Base-by-base conservation (phyloP, 2,113 vertebrate genomes). In the Sciurus niger region DNA sequence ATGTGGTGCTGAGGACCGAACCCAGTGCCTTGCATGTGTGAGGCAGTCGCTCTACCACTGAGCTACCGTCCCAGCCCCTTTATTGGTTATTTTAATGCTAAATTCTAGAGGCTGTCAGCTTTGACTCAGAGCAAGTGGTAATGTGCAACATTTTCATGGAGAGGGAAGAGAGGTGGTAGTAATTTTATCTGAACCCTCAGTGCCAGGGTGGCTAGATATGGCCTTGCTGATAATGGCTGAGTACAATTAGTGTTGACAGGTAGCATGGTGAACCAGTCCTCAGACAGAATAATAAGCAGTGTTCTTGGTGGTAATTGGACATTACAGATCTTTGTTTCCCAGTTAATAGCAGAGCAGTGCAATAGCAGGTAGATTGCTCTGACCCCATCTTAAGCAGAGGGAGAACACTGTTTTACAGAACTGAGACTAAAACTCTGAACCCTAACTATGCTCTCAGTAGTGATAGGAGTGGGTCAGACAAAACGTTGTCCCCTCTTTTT, bases 101-200 rank as follows among this genome's bases (percentile, higher is more conserved):
- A 89, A 89, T 86, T 79, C n/a, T 86, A 34, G 67, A 90, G 53
- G 28, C 24, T 68, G 9, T 83, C 32, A 60, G 32, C 74, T 92
- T 78, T 89, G 76, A 53, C 84, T 93, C 37, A 20, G n/a, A 83
- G 74, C 70, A 12, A 24, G 65, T 89, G 76, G 6, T 72, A 78
- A 88, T 22, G 0, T 68, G 12, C 58, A 46, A 2, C 24, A 48
- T 78, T 91, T 80, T 51, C 37, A 7, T 77, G 48, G n/a, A 68
- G 24, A 63, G n/a, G n/a, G 37, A 65, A 16, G 34, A 93, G 24
- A 37, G 37, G 25, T 74, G 4, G 43, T 68, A 32, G 40, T 67
- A 53, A 48, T 70, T 86, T 8, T 34, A 83, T 24, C 40, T 43
- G 24, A 84, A n/a, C 2, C 68, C 58, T 63, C 20, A 20, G 95